Conservation (phyloP, 2,888 invertebrate genomes). For the Andrena dorsata region DNA sequence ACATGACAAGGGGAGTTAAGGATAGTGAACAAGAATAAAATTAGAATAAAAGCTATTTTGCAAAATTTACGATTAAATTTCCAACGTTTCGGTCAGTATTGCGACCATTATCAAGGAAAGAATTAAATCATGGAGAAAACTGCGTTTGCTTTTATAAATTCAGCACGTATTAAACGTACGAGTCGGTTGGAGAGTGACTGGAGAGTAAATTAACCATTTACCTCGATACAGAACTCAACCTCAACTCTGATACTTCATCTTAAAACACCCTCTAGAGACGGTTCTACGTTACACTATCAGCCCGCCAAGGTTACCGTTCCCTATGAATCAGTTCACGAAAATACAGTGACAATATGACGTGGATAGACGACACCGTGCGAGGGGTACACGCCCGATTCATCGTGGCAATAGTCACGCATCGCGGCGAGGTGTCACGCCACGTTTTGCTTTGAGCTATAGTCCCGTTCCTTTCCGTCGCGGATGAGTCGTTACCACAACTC, state of each 20-base stretch:
- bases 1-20: too few relatives aligned
- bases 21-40: too few relatives aligned
- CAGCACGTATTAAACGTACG: too few relatives aligned
- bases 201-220: too few relatives aligned
- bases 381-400: slow-evolving; percentile 40
- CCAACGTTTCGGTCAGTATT: too few relatives aligned
- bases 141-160: too few relatives aligned
- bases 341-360: slow-evolving; percentile 35
- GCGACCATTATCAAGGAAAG: too few relatives aligned
- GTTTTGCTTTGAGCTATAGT: slow-evolving; percentile 53
- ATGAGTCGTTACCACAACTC: slow-evolving; percentile 62
- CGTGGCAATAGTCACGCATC: slow-evolving; percentile 61
- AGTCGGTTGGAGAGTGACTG: too few relatives aligned
- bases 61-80: too few relatives aligned
- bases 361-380: slow-evolving; percentile 36
- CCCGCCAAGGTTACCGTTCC: slow-evolving; percentile 22
- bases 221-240: too few relatives aligned
- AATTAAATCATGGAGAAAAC: too few relatives aligned
- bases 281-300: slow-evolving; percentile 11
- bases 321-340: slow-evolving; percentile 46
- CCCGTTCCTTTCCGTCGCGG: slow-evolving; percentile 49
- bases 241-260: not conserved
- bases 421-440: slow-evolving; percentile 64
- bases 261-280: not conserved
- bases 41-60: too few relatives aligned